phyloP scores from a whole-genome alignment of 2,113 vertebrate genomes.

The Porphyrio hochstetteri region DNA sequence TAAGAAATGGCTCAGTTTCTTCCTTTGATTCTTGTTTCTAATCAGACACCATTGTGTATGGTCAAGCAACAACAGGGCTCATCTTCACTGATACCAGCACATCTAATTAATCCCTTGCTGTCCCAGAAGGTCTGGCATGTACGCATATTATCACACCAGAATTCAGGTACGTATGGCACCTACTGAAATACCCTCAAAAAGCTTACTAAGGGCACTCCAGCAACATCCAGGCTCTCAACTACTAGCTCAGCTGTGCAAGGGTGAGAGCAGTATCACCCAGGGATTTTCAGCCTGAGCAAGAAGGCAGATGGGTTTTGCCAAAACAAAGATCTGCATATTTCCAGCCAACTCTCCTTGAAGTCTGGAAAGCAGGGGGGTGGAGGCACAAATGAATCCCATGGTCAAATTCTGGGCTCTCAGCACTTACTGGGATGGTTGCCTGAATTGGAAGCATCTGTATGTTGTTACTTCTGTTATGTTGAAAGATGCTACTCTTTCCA shows the following conservation, averaged over 20 bases:
- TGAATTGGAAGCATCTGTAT: neutral
- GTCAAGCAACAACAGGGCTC: neutral
- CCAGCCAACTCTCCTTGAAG: neutral
- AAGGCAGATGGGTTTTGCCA: neutral
- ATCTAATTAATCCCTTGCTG: neutral
- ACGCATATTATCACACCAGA: neutral
- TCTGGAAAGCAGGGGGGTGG: too few relatives aligned
- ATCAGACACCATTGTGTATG: neutral
- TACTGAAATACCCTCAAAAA: slow-evolving; percentile 2
- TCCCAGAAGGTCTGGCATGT: neutral
- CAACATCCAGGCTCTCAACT: neutral
- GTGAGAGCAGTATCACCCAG: neutral
- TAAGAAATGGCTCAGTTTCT: neutral
- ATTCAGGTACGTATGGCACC: neutral
- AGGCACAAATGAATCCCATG: neutral
- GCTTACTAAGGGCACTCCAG: neutral
- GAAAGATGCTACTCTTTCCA: neutral
- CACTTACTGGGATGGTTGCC: neutral
- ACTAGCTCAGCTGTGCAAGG: neutral
- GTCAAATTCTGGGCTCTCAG: neutral
- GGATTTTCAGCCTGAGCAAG: neutral
- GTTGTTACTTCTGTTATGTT: neutral
- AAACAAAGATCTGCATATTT: neutral
- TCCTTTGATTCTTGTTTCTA: neutral
- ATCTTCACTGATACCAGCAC: neutral